Base-by-base conservation (phyloP, 2,797 vertebrate genomes). In the Saguinus oedipus region DNA sequence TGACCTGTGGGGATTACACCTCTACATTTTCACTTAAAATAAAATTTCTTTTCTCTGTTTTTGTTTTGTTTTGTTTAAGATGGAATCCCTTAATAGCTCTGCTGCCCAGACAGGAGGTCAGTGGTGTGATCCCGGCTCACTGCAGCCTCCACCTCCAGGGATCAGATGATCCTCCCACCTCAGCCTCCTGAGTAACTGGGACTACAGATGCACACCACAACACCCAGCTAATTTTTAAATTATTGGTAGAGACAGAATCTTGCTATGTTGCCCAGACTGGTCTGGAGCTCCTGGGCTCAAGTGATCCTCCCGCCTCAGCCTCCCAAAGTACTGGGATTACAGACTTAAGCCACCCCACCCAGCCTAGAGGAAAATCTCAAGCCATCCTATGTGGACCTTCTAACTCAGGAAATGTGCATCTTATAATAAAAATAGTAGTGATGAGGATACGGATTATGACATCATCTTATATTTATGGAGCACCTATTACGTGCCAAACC, bases 351-450 rank as follows among this genome's bases (percentile, higher is more conserved):
- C n/a, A 70, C 68, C 2, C 1, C 33, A 11, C 68, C n/a, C n/a
- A 36, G 68, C 68, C n/a, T 19, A n/a, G 33, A 59, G 33, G 72
- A 70, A 88, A n/a, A 36, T 59, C 50, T 79, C 50, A 50, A 30
- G 42, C 74, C 61, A 44, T 61, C 7, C 17, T 57, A 0, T 14
- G 74, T 72, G 13, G 57, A n/a, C 78, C 27, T 46, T 82, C 53
- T 36, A 79, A 90, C 86, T 87, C 70, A 12, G 53, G 59, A 93
- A 94, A 79, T 82, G 17, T 61, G 53, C 26, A 9, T 70, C 46
- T 88, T 75, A 27, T 7, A 75, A 88, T 42, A 44, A 30, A 30
- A 59, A 83, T 11, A 61, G 33, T 64, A 5, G 33, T 24, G 9
- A 68, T 17, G 13, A 72, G 55, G 44, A 72, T 53, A 36, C 39